Evolutionary conservation across 2,797 vertebrate species (phyloP).

Genomic region (Hypotaenidia okinawae): DNA sequence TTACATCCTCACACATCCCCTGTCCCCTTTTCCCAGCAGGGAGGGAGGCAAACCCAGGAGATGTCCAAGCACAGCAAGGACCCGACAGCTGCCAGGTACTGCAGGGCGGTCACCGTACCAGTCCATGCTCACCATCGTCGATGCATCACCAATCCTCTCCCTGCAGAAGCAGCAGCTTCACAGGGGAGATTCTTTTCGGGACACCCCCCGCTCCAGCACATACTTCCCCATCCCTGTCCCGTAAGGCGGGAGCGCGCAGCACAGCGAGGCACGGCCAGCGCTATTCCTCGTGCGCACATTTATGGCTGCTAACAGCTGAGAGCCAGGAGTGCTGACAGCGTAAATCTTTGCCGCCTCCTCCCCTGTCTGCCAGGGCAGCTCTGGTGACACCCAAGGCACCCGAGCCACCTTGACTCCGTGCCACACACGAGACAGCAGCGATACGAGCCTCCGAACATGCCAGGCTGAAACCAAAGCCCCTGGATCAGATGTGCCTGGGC

Average conservation of each 20-base stretch:
- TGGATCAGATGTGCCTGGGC: not conserved
- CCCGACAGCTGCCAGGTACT: not conserved
- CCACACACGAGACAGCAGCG: not conserved
- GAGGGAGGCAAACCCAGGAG: not conserved
- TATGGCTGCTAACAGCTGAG: conserved; percentile 25
- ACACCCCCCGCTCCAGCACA: not conserved
- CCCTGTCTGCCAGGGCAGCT: conserved; percentile 28
- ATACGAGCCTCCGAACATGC: not conserved
- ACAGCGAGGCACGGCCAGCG: rapidly evolving
- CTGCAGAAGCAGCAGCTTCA: not conserved
- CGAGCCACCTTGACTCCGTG: not conserved
- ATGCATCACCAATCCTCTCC: not conserved
- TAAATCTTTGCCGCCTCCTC: conserved; percentile 59
- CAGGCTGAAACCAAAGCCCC: not conserved
- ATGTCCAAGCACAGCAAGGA: not conserved
- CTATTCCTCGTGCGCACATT: not conserved
- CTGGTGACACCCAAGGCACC: conserved; percentile 8
- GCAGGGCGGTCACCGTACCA: too few species aligned
- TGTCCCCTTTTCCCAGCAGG: not conserved
- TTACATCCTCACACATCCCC: not conserved
- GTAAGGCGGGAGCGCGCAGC: rapidly evolving
- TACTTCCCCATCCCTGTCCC: not conserved
- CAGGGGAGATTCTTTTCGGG: not conserved
- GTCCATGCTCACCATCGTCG: rapidly evolving
- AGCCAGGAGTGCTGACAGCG: not conserved